Evolutionary conservation across 2,797 vertebrate species (phyloP).

Genomic region (Microtus californicus): DNA sequence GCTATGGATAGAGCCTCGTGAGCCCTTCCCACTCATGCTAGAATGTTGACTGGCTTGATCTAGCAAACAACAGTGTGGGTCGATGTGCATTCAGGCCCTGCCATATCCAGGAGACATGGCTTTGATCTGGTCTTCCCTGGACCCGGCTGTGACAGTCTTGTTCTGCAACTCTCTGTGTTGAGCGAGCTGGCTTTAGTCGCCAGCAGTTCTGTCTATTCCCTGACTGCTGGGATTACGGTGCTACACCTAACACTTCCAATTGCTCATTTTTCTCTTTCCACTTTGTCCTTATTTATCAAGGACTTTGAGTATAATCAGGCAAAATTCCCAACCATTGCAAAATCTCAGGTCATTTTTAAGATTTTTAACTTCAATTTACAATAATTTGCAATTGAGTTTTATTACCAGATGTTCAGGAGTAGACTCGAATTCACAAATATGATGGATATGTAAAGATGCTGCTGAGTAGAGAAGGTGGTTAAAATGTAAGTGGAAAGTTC

Average conservation of each 20-base stretch:
- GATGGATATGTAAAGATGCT: not conserved
- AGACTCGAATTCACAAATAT: conserved; percentile 19
- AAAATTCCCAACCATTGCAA: conserved; percentile 31
- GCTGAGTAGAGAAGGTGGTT: not conserved
- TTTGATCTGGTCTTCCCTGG: not conserved
- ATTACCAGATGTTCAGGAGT: conserved; percentile 24
- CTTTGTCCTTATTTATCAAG: not conserved
- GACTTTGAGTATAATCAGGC: not conserved
- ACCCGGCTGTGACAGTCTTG: not conserved
- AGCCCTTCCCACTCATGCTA: not conserved
- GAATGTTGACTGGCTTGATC: no score
- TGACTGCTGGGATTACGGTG: no score
- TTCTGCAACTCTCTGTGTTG: not conserved
- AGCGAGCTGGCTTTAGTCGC: no score
- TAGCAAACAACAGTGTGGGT: not conserved
- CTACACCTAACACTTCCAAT: not conserved
- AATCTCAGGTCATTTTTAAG: conserved; percentile 29
- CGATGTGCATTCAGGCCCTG: not conserved
- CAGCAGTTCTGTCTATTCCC: no score
- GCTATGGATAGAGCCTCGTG: not conserved
- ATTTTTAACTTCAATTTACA: conserved; percentile 50
- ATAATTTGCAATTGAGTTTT: conserved; percentile 41
- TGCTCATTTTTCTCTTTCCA: not conserved
- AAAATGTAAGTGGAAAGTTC: not conserved
- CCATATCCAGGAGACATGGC: not conserved